phyloP scores from a whole-genome alignment of 2,888 invertebrate genomes.

The Agrotis segetum region DNA sequence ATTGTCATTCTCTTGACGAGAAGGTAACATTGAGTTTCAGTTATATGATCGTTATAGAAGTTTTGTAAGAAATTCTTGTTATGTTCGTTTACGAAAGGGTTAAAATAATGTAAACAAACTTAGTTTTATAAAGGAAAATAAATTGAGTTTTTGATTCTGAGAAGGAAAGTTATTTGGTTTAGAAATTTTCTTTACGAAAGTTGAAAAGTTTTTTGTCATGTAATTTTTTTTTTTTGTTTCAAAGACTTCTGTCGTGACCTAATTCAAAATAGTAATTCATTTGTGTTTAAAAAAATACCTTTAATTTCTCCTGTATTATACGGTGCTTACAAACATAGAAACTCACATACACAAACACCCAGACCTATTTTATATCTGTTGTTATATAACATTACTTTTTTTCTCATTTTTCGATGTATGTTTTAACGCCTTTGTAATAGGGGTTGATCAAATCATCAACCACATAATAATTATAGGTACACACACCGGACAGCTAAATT shows the following conservation, averaged over 20 bases:
- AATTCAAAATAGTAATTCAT: no score
- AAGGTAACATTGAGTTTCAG: conserved; percentile 21
- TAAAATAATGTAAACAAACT: background rate
- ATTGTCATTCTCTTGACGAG: conserved; percentile 41
- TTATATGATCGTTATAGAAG: conserved; percentile 35
- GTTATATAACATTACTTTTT: no score
- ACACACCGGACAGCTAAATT: background rate
- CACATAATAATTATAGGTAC: background rate
- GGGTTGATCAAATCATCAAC: background rate
- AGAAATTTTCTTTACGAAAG: background rate
- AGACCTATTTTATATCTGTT: no score
- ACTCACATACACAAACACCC: no score
- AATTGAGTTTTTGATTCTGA: background rate
- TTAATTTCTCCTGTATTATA: no score
- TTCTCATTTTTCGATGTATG: no score
- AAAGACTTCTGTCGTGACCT: no score
- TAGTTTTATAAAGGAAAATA: background rate
- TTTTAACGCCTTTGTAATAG: background rate
- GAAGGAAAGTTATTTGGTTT: background rate
- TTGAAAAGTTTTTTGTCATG: background rate
- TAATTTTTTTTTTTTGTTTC: background rate
- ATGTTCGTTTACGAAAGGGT: conserved; percentile 5
- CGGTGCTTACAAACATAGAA: no score
- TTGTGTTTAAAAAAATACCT: background rate
- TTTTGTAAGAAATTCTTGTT: conserved; percentile 20